Percentiles rank a stretch among this genome's conserved stretches.
Conservation (phyloP, 2,888 invertebrate genomes). For the Eugnorisma glareosa region DNA sequence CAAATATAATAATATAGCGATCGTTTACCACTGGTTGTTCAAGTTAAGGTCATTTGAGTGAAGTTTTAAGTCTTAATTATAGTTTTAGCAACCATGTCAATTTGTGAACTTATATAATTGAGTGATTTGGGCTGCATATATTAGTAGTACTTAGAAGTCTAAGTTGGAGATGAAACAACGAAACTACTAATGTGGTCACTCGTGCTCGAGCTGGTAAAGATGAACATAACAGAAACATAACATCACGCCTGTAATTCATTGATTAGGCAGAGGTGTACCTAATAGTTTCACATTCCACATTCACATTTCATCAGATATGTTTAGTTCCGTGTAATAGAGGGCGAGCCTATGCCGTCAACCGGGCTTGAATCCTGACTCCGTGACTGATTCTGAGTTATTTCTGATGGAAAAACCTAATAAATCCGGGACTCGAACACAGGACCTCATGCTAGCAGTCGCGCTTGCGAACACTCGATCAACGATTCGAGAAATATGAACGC, state of each 20-base stretch:
- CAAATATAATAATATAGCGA: neutral
- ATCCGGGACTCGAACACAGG: neutral
- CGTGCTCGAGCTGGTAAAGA: neutral
- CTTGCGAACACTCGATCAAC: neutral
- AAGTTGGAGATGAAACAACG: no score
- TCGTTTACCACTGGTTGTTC: neutral
- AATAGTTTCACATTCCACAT: neutral
- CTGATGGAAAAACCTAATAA: neutral
- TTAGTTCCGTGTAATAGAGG: neutral
- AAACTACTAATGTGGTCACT: neutral
- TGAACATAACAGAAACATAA: neutral
- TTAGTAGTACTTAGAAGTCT: no score
- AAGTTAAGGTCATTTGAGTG: neutral
- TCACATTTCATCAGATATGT: neutral
- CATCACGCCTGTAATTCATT: neutral
- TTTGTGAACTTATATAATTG: neutral
- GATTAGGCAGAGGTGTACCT: neutral
- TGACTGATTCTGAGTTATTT: neutral
- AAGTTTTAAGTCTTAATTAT: neutral
- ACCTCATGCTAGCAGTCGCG: neutral
- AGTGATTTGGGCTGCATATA: neutral
- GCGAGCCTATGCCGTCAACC: neutral
- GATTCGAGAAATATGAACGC: neutral
- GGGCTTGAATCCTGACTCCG: neutral
- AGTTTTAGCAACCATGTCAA: neutral